Evolutionary conservation across 2,113 vertebrate species (phyloP).

Genomic region (Pterocles burchelli): DNA sequence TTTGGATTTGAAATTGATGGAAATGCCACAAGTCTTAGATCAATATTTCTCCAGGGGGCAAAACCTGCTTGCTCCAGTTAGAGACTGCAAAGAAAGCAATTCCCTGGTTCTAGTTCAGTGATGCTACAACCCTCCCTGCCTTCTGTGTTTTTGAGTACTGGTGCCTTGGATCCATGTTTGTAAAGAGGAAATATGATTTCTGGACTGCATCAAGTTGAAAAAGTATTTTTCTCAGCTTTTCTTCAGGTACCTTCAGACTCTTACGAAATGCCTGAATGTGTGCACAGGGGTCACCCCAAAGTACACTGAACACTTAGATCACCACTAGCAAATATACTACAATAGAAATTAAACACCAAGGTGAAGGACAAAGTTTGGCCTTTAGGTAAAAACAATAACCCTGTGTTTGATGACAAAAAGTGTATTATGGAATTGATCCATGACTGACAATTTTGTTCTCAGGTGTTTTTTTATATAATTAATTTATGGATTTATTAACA

Average conservation of each 20-base stretch:
- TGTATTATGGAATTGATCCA: not conserved
- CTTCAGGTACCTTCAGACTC: not conserved
- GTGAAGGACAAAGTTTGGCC: not conserved
- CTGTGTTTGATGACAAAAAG: not conserved
- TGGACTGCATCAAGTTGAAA: not conserved
- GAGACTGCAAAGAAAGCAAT: not conserved
- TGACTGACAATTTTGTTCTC: not conserved
- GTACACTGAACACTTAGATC: not conserved
- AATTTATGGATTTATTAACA: not conserved
- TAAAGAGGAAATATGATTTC: not conserved
- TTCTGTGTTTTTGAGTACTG: not conserved
- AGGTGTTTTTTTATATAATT: not conserved
- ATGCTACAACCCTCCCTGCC: not conserved
- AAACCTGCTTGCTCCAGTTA: not conserved
- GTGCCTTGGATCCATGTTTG: not conserved
- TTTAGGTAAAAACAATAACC: not conserved
- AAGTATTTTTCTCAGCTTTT: not conserved
- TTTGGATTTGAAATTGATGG: not conserved
- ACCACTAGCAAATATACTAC: not conserved
- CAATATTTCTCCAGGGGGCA: not conserved
- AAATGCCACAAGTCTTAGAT: not conserved
- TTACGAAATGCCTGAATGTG: not conserved
- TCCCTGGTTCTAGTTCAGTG: conserved; percentile 1
- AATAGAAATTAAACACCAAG: not conserved
- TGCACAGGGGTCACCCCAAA: not conserved